Evolutionary conservation across 2,888 invertebrate genomes (phyloP).

Genomic region (Calliphora vomitoria): DNA sequence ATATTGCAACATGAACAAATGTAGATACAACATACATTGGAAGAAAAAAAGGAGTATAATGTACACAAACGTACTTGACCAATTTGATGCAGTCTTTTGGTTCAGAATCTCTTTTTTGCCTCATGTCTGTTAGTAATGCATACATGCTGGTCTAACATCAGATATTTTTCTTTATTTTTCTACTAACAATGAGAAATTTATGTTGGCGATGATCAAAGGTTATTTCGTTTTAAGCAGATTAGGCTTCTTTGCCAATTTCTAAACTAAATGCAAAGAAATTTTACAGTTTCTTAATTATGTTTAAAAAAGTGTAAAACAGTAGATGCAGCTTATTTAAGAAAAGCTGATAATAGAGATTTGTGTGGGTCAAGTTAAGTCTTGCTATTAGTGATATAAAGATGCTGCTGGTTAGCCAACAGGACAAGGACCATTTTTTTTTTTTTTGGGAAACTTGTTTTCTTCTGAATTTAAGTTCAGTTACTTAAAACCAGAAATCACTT

Average conservation of each 20-base stretch:
- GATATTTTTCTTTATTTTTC: background rate
- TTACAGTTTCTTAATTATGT: too few species aligned
- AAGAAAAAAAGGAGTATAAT: background rate
- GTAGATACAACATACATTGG: constrained; percentile 1
- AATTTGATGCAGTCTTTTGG: constrained; percentile 48
- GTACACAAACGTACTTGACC: constrained; percentile 39
- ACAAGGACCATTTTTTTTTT: too few species aligned
- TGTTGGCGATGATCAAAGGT: background rate
- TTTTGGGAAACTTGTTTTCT: too few species aligned
- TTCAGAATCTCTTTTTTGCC: background rate
- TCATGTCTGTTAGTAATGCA: constrained; percentile 41
- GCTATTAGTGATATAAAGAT: too few species aligned
- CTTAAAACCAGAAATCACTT: background rate
- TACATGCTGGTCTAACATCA: constrained; percentile 48
- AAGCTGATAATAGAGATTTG: too few species aligned
- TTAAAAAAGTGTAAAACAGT: too few species aligned
- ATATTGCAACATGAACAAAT: constrained; percentile 50
- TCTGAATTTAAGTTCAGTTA: background rate
- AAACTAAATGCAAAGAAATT: too few species aligned
- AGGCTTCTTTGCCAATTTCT: too few species aligned
- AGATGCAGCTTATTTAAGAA: too few species aligned
- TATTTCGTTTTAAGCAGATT: background rate
- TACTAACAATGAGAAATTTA: background rate
- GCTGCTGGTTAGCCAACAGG: too few species aligned
- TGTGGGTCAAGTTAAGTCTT: too few species aligned